Base-by-base conservation (phyloP, 2,797 vertebrate genomes). In the Bovichtus variegatus region DNA sequence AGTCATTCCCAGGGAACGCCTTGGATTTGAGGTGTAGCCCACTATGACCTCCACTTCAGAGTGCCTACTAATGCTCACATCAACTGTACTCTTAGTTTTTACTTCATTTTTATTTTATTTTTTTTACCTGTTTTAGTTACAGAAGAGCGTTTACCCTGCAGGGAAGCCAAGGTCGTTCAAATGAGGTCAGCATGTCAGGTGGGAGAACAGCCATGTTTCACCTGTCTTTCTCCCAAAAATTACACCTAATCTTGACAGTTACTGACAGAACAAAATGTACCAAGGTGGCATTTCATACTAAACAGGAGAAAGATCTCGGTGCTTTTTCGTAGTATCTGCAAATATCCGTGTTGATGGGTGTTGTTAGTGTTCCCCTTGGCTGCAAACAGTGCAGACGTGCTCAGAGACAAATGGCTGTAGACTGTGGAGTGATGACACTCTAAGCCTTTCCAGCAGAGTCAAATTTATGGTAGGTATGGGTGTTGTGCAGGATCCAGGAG, bases 401-500 rank as follows among this genome's bases (percentile, higher is more conserved):
- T 58, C 65, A 16, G 27, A 88, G 80, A 91, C 78, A 89, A 87
- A 89, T 81, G 73, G 68, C 78, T 41, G 60, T 55, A 72, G 73
- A 61, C 78, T 72, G 84, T 61, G 65, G 80, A 81, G 88, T 84
- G 90, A 93, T 92, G 89, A 91, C 88, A 89, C 86, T 73, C 74
- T 81, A 90, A 86, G 87, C 69, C 71, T 79, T 91, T 89, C 85
- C 88, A 88, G 84, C 74, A 63, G 86, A 89, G 84, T 89, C 85
- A 86, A 50, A 92, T 92, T 86, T 86, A 92, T 90, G 86, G 86
- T 71, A 85, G 91, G 85, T 85, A 89, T 87, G 88, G 82, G 70
- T 78, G 87, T 85, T 76, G 85, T 58, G 72, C 69, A 18, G 71
- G 80, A 72, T 89, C 87, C 87, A 88, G 75, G 83, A 85, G 89